phyloP scores from a whole-genome alignment of 2,888 invertebrate genomes.

The Sinopyrophorus schimmeli region DNA sequence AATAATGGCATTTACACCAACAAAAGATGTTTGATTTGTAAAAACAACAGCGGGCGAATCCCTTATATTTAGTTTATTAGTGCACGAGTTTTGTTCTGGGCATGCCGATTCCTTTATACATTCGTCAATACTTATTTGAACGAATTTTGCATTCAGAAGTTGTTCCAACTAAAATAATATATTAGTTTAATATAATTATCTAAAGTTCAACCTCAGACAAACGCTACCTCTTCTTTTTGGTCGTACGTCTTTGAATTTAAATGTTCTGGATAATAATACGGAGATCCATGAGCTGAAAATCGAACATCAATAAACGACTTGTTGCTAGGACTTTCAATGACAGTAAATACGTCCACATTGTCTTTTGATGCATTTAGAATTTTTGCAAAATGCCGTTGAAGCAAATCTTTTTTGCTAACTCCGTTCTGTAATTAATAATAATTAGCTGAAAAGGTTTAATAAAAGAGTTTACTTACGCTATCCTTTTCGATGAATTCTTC shows the following conservation, averaged over 20 bases:
- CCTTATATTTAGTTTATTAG: constrained; percentile 71
- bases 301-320: constrained; percentile 78
- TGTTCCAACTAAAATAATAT: constrained; percentile 67
- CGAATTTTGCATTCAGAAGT: constrained; percentile 71
- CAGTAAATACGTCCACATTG: constrained; percentile 93
- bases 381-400: constrained; percentile 64
- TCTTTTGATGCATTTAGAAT: constrained; percentile 77
- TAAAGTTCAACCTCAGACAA: no score
- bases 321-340: constrained; percentile 69
- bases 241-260: constrained; percentile 82
- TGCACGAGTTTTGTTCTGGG: constrained; percentile 76
- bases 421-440: constrained; percentile 53
- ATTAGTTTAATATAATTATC: no score
- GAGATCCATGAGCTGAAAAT: constrained; percentile 92
- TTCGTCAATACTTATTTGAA: constrained; percentile 91
- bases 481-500: constrained; percentile 77
- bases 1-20: constrained; percentile 86
- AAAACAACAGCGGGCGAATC: constrained; percentile 81
- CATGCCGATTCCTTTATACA: constrained; percentile 75
- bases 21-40: constrained; percentile 91
- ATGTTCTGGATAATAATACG: constrained; percentile 86
- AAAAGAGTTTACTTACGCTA: constrained; percentile 55
- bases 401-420: constrained; percentile 71
- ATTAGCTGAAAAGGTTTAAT: constrained; percentile 18
- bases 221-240: constrained; percentile 68